phyloP scores from a whole-genome alignment of 2,797 vertebrate genomes.

The Lophotriccus pileatus region DNA sequence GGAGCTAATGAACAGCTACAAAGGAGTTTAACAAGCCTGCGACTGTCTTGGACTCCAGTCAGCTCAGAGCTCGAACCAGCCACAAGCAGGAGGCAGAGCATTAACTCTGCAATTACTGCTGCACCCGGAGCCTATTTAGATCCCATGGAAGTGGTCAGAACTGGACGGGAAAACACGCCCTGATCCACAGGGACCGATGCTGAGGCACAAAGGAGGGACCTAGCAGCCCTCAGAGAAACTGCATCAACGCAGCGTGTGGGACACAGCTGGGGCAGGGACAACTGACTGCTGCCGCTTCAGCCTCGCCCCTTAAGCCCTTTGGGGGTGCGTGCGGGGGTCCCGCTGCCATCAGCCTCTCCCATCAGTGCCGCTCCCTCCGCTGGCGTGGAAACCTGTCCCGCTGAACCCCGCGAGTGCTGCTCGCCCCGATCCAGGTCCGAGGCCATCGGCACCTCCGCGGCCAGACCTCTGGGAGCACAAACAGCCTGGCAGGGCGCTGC shows the following conservation, averaged over 20 bases:
- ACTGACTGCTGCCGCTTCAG: neutral
- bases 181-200: neutral
- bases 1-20: neutral
- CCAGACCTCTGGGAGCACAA: neutral
- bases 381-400: neutral
- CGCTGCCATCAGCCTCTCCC: neutral
- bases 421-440: neutral
- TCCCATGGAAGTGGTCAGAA: neutral
- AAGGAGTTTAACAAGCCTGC: conserved; percentile 5
- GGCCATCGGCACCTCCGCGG: neutral
- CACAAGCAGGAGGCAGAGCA: neutral
- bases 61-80: neutral
- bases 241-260: neutral
- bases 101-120: conserved; percentile 11
- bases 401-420: neutral
- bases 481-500: neutral
- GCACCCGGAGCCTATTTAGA: neutral
- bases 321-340: neutral
- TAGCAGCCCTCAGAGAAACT: neutral
- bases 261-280: neutral
- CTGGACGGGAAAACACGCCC: neutral
- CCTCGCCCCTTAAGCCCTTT: neutral
- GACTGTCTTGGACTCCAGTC: neutral
- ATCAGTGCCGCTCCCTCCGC: neutral
- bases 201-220: neutral